Conservation (phyloP, 2,113 vertebrate species). For the Sigmodon hispidus region DNA sequence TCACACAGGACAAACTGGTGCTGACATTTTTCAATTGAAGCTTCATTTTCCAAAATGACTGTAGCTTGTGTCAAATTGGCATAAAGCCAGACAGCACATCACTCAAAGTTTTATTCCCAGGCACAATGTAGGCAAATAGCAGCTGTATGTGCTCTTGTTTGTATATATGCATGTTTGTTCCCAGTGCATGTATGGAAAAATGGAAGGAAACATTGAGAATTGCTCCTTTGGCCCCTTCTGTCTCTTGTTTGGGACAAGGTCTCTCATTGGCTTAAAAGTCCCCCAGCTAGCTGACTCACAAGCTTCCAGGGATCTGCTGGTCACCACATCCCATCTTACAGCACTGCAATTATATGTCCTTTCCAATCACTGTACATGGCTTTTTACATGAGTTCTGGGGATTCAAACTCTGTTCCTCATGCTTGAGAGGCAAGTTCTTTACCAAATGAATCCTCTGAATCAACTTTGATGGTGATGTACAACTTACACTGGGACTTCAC, state of each 20-base stretch:
- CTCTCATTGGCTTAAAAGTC: neutral
- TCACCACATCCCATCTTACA: neutral
- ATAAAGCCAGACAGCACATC: neutral
- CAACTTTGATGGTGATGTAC: neutral
- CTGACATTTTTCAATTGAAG: neutral
- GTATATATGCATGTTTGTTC: neutral
- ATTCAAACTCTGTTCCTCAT: neutral
- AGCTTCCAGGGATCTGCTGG: neutral
- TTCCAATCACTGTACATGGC: too few species aligned
- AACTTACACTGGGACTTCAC: neutral
- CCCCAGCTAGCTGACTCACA: neutral
- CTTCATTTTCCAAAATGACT: neutral
- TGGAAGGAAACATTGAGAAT: neutral
- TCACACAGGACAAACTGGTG: neutral
- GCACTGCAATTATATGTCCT: neutral
- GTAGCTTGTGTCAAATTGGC: neutral
- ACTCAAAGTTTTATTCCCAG: neutral
- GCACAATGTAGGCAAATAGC: neutral
- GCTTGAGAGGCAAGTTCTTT: neutral
- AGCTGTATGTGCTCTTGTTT: neutral
- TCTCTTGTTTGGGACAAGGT: neutral
- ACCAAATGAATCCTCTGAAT: too few species aligned
- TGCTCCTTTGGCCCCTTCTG: neutral
- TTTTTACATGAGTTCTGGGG: neutral
- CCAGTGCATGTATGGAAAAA: neutral